These are phyloP conservation scores for Pediacus dermestoides DNA, from an alignment of 2,888 invertebrate species.

Conservation along the genomic window DNA sequence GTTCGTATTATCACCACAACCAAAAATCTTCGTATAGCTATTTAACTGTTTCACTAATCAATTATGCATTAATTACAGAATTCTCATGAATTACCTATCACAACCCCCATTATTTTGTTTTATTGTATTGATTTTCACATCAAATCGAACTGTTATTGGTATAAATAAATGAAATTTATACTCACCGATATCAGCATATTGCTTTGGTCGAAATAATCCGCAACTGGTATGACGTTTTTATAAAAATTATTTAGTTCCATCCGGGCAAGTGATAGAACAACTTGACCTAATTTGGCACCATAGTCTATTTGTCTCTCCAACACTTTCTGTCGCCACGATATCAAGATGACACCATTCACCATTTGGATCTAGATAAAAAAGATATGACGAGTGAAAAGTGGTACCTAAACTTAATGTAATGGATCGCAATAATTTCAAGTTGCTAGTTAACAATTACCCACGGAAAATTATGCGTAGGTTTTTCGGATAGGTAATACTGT, in stretches of 20 bases:
- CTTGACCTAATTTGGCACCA: constrained; percentile 83
- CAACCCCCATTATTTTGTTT: too few relatives aligned
- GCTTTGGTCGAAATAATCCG: constrained; percentile 86
- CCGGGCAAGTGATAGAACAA: constrained; percentile 74
- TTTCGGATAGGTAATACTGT: background rate
- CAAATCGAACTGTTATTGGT: constrained; percentile 2
- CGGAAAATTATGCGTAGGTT: background rate
- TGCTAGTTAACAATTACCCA: background rate
- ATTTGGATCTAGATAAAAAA: constrained; percentile 72
- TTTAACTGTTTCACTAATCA: too few relatives aligned
- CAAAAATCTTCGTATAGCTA: too few relatives aligned
- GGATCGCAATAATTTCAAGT: constrained; percentile 3
- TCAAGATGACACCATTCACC: constrained; percentile 79
- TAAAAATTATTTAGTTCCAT: constrained; percentile 90
- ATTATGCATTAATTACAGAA: too few relatives aligned
- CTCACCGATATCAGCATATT: constrained; percentile 70
- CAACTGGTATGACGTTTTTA: constrained; percentile 84
- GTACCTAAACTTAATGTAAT: too few relatives aligned
- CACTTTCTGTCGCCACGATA: constrained; percentile 83
- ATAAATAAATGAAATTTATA: too few relatives aligned
- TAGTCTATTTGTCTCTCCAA: constrained; percentile 87
- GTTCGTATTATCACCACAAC: too few relatives aligned
- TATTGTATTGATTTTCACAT: background rate
- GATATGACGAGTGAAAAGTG: too few relatives aligned
- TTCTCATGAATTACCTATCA: too few relatives aligned